Base-by-base conservation (phyloP, 2,113 vertebrate species). In the Uria lomvia region DNA sequence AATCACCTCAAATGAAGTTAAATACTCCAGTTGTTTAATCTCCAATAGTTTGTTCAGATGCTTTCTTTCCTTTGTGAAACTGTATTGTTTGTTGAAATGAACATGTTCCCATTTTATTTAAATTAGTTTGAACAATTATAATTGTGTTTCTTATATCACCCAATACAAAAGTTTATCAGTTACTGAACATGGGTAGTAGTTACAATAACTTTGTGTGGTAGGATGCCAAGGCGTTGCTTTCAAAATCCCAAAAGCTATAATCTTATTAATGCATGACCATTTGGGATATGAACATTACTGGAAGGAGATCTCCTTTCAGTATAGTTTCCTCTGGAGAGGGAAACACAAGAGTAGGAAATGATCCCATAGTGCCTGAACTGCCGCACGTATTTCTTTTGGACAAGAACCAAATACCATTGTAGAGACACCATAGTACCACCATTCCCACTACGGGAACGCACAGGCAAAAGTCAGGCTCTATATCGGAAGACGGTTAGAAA, bases 111-210 rank as follows among this genome's bases (percentile, higher is more conserved):
- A 21, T 86, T 78, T 77, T 53, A 74, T 84, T 95, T 77, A 72
- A 95, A 90, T 90, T 90, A 91, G 45, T 53, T 63, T 67, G 38
- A 91, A 91, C 38, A 90, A 70, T 63, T 73, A 20, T 27, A 86
- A 91, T 47, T 72, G 36, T 65, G 53, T 73, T 95, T 53, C 23
- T 92, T 45, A 36, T 60, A 60, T 22, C 79, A 87, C 17, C 15
- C 76, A 78, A 90, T 23, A 76, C 52, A 95, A 75, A 82, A 73
- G 45, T 94, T 94, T 94, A 90, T 96, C 95, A 82, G 77, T 36
- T 79, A 63, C 27, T 60, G 40, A 65, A 81, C 65, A 79, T 0
- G 13, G 27, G 32, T 45, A 68, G 52, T 1, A 78, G 43, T 24
- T 89, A 53, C 11, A 85, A 90, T 2, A 93, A 83, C 67, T 86